A percentile compares a stretch with the other conserved stretches of the same genome.
phyloP scores from a whole-genome alignment of 2,113 vertebrate species.

The Pampusana beccarii region DNA sequence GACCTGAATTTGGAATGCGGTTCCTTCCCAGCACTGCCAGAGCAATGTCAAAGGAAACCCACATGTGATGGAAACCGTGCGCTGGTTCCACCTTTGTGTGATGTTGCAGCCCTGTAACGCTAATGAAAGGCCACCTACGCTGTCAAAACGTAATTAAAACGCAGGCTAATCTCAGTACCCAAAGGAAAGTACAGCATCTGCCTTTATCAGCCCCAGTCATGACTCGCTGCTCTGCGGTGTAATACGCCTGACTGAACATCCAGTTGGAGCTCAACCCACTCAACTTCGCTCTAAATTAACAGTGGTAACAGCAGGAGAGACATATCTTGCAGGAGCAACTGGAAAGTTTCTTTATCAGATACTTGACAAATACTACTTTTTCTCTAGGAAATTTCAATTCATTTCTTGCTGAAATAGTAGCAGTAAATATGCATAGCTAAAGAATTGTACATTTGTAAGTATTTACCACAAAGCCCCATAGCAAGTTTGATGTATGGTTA shows the following conservation, averaged over 20 bases:
- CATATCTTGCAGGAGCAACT: background rate
- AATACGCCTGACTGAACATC: conserved; percentile 5
- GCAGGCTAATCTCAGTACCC: conserved; percentile 19
- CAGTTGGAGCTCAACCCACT: background rate
- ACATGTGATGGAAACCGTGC: conserved; percentile 4
- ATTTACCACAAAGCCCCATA: background rate
- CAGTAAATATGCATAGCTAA: background rate
- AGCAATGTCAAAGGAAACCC: conserved; percentile 31
- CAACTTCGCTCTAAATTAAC: background rate
- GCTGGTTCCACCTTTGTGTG: background rate
- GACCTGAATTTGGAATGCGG: background rate
- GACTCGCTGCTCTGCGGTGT: conserved; percentile 15
- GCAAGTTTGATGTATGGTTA: conserved; percentile 32
- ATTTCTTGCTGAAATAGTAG: background rate
- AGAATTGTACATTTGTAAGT: background rate
- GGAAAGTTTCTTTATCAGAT: background rate
- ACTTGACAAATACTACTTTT: background rate
- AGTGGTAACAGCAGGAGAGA: background rate
- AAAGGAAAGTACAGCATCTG: conserved; percentile 26
- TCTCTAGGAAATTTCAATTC: background rate
- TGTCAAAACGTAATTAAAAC: conserved; percentile 64
- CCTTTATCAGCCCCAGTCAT: conserved; percentile 47
- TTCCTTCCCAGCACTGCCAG: background rate
- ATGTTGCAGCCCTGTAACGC: background rate
- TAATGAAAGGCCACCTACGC: conserved; percentile 41